Evolutionary conservation across 2,888 invertebrate species (phyloP).

Genomic region (Dendrolimus pini): DNA sequence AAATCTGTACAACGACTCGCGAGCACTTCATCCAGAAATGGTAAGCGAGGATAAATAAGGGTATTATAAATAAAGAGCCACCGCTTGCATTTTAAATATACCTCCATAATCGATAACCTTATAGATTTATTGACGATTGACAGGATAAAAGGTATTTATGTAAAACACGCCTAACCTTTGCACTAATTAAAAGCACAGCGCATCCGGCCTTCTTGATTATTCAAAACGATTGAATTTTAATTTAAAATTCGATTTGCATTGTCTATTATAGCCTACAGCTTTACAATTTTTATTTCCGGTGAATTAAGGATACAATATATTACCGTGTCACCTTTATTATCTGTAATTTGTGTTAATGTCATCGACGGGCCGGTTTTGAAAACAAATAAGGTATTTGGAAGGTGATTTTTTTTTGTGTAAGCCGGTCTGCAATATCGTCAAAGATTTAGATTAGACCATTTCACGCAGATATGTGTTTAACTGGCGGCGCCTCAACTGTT

Average conservation of each 20-base stretch:
- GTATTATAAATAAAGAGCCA: conserved; percentile 28
- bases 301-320: conserved; percentile 43
- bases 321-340: conserved; percentile 42
- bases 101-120: conserved; percentile 9
- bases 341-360: conserved; percentile 33
- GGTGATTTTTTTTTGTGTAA: background rate
- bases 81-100: conserved; percentile 25
- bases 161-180: conserved; percentile 52
- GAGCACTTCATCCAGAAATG: conserved; percentile 57
- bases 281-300: conserved; percentile 52
- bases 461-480: too few relatives aligned
- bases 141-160: conserved; percentile 40
- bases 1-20: conserved; percentile 55
- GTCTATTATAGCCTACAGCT: conserved; percentile 47
- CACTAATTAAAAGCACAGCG: conserved; percentile 61
- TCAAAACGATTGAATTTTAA: conserved; percentile 57
- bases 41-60: conserved; percentile 33
- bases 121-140: conserved; percentile 18
- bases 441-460: too few relatives aligned
- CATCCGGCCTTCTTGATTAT: conserved; percentile 58
- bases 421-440: too few relatives aligned
- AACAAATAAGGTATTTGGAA: background rate
- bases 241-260: conserved; percentile 62
- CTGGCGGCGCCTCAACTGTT: too few relatives aligned
- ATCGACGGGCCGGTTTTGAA: conserved; percentile 2